Conservation (phyloP, 2,888 invertebrate species). For the Macaria liturata region DNA sequence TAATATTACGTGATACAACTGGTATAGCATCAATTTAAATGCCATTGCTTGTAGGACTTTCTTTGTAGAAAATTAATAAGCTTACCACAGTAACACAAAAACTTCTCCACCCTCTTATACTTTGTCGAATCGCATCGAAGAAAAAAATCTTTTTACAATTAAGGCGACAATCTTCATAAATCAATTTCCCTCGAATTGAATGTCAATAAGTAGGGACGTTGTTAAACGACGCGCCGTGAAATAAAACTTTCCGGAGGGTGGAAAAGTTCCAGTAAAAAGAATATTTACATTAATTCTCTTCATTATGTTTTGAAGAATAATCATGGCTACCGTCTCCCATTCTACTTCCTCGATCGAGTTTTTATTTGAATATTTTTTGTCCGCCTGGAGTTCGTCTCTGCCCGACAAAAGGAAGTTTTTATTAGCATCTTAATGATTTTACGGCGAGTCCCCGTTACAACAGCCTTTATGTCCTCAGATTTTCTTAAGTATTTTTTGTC, state of each 20-base stretch:
- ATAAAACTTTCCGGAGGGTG: constrained; percentile 83
- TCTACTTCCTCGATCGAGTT: constrained; percentile 80
- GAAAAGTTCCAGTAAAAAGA: constrained; percentile 79
- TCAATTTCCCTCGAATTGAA: constrained; percentile 83
- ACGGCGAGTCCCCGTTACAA: constrained; percentile 83
- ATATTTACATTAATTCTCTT: constrained; percentile 85
- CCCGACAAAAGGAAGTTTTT: constrained; percentile 83
- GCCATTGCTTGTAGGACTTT: too few relatives aligned
- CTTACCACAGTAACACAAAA: too few relatives aligned
- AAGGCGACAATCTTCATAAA: constrained; percentile 83
- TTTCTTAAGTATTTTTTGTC: constrained; percentile 83
- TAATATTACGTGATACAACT: too few relatives aligned
- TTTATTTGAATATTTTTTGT: constrained; percentile 83
- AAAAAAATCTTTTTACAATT: constrained; percentile 76
- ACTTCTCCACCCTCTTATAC: constrained; percentile 23
- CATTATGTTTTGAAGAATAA: constrained; percentile 85
- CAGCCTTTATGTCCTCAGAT: constrained; percentile 84
- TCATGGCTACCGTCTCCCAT: constrained; percentile 78
- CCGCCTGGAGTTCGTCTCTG: constrained; percentile 74
- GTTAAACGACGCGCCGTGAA: constrained; percentile 82
- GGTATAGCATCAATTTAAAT: too few relatives aligned
- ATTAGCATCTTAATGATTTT: constrained; percentile 85
- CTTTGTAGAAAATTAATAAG: too few relatives aligned
- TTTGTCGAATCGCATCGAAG: constrained; percentile 13
- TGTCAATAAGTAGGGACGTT: constrained; percentile 82